Evolutionary conservation across 2,888 invertebrate genomes (phyloP), one percentile per base, ranked within the genome.

Genomic region (Sminthurides aquaticus): DNA sequence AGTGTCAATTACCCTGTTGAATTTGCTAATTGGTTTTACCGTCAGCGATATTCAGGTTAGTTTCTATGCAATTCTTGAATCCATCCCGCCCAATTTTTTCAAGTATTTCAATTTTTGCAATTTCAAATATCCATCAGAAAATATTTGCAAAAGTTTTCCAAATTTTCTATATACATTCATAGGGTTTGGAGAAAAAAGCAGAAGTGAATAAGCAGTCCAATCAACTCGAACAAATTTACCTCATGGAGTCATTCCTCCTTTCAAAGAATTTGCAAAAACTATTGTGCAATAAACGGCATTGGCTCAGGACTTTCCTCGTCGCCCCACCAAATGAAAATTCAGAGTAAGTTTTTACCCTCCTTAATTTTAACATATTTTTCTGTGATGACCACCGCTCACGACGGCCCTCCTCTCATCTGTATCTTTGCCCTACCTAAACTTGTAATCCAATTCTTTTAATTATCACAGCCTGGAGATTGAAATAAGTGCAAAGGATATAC

Each of bases 31-130:
- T 49, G 73, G 69, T 55, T 70, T 73, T 27, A 73, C 73, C 22
- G 71, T 73, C 43, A 68, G 66, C n/a, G 73, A 73, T 60, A 71
- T 69, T 58, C 71, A 71, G 64, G 73, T 69, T 65, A 65, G 49
- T 48, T 24, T 3, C 3, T 11, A 18, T 34, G 20, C 3, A 8
- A 61, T n/a, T n/a, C n/a, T n/a, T n/a, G n/a, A n/a, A n/a, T n/a
- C n/a, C n/a, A n/a, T 60, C 20, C 11, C 20, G 8, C 8, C 54
- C 22, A 54, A 54, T 11, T 8, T 54, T 56, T 24, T 24, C 2
- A 24, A 20, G 2, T n/a, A n/a, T n/a, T n/a, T n/a, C n/a, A n/a
- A n/a, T n/a, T n/a, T n/a, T n/a, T n/a, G n/a, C n/a, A n/a, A n/a
- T n/a, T n/a, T n/a, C 43, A 18, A 18, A 11, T 18, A 43, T 43